Conservation (phyloP, 2,797 vertebrate species). For the Cynodonichthys magdalenae region DNA sequence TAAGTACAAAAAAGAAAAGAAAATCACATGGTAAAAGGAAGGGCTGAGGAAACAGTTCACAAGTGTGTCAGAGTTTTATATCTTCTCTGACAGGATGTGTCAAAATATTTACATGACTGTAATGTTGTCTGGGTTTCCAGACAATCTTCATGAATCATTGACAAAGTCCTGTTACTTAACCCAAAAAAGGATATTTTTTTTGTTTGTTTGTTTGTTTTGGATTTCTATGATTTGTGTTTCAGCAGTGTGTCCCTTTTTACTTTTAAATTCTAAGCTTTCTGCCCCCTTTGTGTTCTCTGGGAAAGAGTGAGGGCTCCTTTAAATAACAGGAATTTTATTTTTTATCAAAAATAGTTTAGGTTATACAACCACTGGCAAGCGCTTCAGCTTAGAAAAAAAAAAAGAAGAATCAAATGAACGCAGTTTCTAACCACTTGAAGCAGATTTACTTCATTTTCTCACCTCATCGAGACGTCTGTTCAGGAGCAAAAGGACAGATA, state of each 20-base stretch:
- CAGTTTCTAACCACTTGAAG: background rate
- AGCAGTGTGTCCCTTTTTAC: background rate
- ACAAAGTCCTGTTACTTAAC: background rate
- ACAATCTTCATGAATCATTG: conserved; percentile 4
- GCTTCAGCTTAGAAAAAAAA: too few relatives aligned
- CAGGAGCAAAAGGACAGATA: background rate
- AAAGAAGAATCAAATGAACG: background rate
- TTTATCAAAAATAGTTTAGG: background rate
- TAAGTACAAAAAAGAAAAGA: background rate
- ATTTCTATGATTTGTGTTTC: background rate
- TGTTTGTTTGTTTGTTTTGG: background rate
- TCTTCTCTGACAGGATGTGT: conserved; percentile 1
- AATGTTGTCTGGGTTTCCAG: background rate
- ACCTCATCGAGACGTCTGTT: background rate
- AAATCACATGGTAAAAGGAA: background rate
- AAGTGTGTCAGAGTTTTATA: background rate
- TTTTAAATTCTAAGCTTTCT: background rate
- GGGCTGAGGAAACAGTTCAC: too few relatives aligned
- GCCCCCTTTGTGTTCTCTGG: background rate
- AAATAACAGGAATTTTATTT: background rate
- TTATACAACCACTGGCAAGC: background rate
- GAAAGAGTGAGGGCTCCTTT: background rate
- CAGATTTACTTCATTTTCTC: conserved; percentile 1
- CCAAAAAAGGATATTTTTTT: too few relatives aligned
- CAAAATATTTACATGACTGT: background rate